These are phyloP conservation scores for Polyploca ridens DNA, from an alignment of 2,888 invertebrate genomes.

Conservation along the genomic window DNA sequence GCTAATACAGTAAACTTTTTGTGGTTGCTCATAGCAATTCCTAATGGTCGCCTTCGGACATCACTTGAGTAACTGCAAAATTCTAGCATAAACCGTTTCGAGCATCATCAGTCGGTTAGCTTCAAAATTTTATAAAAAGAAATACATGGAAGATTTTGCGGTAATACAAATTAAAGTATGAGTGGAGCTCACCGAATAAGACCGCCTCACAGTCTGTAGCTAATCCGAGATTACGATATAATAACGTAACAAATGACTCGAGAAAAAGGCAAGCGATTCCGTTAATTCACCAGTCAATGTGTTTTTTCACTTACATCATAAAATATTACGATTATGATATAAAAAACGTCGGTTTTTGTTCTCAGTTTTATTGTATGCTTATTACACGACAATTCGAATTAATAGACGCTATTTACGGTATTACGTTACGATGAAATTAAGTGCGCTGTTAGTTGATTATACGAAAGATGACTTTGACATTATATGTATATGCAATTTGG, in stretches of 20 bases:
- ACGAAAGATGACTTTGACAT: conserved; percentile 1
- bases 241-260: conserved; percentile 57
- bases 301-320: conserved; percentile 31
- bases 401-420: conserved; percentile 1
- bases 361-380: conserved; percentile 3
- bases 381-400: conserved; percentile 4
- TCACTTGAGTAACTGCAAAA: background rate
- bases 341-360: conserved; percentile 10
- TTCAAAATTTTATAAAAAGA: background rate
- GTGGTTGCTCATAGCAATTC: no score
- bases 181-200: conserved; percentile 25
- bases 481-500: background rate
- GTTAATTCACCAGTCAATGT: conserved; percentile 51
- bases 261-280: conserved; percentile 50
- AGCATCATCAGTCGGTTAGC: background rate
- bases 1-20: no score
- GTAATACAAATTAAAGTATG: conserved; percentile 1
- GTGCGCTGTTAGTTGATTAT: conserved; percentile 3
- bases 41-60: no score
- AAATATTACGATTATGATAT: conserved; percentile 8
- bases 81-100: background rate
- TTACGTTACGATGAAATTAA: background rate
- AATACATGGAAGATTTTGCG: background rate
- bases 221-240: conserved; percentile 62
- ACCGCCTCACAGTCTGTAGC: conserved; percentile 40